Base-by-base conservation (phyloP, 2,888 invertebrate species). In the Operophtera brumata region DNA sequence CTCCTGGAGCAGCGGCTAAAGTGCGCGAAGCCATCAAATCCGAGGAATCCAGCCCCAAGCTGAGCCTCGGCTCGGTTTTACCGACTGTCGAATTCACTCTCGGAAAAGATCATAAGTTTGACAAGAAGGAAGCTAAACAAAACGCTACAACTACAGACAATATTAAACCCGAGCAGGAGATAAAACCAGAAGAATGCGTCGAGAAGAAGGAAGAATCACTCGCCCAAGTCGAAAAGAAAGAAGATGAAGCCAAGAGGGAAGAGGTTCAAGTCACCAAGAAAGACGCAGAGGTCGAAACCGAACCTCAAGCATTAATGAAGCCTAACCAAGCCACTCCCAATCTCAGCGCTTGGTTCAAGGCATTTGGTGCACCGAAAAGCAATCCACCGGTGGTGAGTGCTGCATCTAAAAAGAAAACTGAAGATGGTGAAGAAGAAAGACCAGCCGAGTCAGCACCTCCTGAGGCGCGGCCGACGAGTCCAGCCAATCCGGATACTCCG, bases 291-390 rank as follows among this genome's bases (percentile, higher is more conserved):
- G 84, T 86, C 14, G 85, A 90, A 77, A 85, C 86, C 25, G 87
- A 89, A 57, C 79, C 78, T 3, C 74, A 72, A 39, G 49, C 71
- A 1, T 85, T 65, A 57, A 80, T 58, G 1, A 86, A 87, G 66
- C 86, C 82, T 14, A 92, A 91, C 59, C 91, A 93, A 69, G 94
- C 94, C 12, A 95, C 95, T 32, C 96, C 97, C 0, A 96, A 97
- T 84, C 89, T 96, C 51, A 96, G 96, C 75, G 97, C 96, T 26
- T 97, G 97, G 97, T 96, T 97, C 61, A 96, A 96, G 82, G 97
- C 97, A 0, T 97, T 97, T 76, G 96, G 97, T 8, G 95, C 95
- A 0, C 96, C 97, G 0, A 96, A 96, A 82, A 92, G 90, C 57
- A 88, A 92, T 1, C 70, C 82, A 9, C 42, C 95, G 1, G 86